Evolutionary conservation across 1,140 invertebrate genomes (phyloP).

Genomic region (Drosophila bocqueti): DNA sequence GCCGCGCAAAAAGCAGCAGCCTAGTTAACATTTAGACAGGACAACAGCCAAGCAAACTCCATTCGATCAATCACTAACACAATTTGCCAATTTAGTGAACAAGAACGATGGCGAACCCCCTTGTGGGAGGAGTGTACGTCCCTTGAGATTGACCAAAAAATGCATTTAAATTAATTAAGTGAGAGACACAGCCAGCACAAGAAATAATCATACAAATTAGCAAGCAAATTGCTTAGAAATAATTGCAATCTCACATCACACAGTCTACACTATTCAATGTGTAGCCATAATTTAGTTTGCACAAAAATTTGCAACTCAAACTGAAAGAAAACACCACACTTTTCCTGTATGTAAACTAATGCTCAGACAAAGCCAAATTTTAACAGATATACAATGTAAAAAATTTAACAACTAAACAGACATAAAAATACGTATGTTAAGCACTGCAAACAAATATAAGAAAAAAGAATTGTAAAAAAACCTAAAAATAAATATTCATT

Average conservation of each 20-base stretch:
- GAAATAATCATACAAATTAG: conserved; percentile 29
- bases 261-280: conserved; percentile 11
- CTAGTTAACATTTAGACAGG: conserved; percentile 75
- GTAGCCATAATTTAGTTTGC: conserved; percentile 62
- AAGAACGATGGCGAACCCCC: conserved; percentile 12
- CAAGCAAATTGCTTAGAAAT: conserved; percentile 53
- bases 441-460: conserved; percentile 45
- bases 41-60: conserved; percentile 11
- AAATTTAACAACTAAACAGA: conserved; percentile 44
- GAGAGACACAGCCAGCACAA: conserved; percentile 32
- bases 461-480: conserved; percentile 67
- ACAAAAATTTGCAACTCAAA: conserved; percentile 35
- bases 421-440: conserved; percentile 49
- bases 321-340: conserved; percentile 32
- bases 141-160: conserved; percentile 63
- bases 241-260: conserved; percentile 43
- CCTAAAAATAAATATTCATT: conserved; percentile 52
- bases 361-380: conserved; percentile 80
- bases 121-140: conserved; percentile 37
- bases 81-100: conserved; percentile 68
- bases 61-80: conserved; percentile 50
- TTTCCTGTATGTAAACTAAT: conserved; percentile 73
- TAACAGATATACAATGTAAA: conserved; percentile 72
- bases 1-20: conserved; percentile 51
- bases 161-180: conserved; percentile 75